These are phyloP conservation scores for Cheilosia vernalis DNA, from an alignment of 2,888 invertebrate species.

Conservation along the genomic window DNA sequence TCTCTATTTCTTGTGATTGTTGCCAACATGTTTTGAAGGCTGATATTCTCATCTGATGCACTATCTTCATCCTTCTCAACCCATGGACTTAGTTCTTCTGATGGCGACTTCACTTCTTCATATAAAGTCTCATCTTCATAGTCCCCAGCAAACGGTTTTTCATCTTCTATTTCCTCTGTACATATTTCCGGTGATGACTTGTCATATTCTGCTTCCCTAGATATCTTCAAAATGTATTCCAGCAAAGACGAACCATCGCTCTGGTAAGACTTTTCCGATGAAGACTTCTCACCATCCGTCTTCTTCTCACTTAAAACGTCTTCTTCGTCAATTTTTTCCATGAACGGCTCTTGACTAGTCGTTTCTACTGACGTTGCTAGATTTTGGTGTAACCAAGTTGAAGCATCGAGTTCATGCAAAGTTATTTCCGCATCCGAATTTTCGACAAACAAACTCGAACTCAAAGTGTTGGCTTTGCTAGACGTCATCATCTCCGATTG, in stretches of 20 bases:
- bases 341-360: neutral
- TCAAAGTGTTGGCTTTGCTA: neutral
- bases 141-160: neutral
- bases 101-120: neutral
- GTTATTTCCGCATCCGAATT: neutral
- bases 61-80: neutral
- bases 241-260: neutral
- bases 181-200: neutral
- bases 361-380: neutral
- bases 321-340: neutral
- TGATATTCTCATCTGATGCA: no score
- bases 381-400: neutral
- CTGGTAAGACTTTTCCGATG: no score
- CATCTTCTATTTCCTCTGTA: neutral
- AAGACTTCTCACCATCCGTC: no score
- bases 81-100: neutral
- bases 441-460: neutral
- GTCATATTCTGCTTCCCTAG: neutral
- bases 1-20: no score
- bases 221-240: constrained; percentile 1
- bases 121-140: neutral
- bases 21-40: no score
- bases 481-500: neutral
- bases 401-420: neutral
- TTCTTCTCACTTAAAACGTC: neutral